These are phyloP conservation scores for Coendou prehensilis DNA, from an alignment of 2,797 vertebrate species.

Conservation along the genomic window DNA sequence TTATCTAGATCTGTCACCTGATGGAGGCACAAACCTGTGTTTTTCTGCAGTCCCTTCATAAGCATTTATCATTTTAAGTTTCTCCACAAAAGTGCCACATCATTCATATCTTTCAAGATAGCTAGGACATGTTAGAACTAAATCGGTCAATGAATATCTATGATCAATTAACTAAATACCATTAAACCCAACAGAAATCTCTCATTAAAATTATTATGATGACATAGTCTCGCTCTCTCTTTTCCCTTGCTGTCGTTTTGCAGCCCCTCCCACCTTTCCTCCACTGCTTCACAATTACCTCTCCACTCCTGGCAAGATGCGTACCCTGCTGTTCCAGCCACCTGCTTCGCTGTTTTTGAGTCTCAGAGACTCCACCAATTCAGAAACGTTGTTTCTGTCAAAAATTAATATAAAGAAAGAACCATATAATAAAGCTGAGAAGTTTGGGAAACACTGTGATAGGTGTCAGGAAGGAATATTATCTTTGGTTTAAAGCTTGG, in stretches of 20 bases:
- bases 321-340: constrained; percentile 70
- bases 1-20: background rate
- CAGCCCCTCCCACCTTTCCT: constrained; percentile 2
- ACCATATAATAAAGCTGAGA: background rate
- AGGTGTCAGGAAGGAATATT: background rate
- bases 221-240: background rate
- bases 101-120: constrained; percentile 18
- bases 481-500: background rate
- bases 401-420: constrained; percentile 66
- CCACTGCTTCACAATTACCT: constrained; percentile 58
- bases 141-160: background rate
- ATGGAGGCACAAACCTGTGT: background rate
- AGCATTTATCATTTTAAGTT: background rate
- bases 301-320: constrained; percentile 22
- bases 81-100: background rate
- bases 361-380: constrained; percentile 64
- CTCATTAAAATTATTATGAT: background rate
- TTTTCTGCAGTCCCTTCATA: background rate
- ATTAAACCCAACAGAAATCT: constrained; percentile 38
- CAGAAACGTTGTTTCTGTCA: constrained; percentile 62
- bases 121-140: background rate
- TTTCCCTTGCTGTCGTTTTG: background rate
- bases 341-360: constrained; percentile 64
- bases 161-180: constrained; percentile 48
- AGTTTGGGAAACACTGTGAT: background rate